phyloP scores from a whole-genome alignment of 2,888 invertebrate genomes.

The Hypolimnas misippus region DNA sequence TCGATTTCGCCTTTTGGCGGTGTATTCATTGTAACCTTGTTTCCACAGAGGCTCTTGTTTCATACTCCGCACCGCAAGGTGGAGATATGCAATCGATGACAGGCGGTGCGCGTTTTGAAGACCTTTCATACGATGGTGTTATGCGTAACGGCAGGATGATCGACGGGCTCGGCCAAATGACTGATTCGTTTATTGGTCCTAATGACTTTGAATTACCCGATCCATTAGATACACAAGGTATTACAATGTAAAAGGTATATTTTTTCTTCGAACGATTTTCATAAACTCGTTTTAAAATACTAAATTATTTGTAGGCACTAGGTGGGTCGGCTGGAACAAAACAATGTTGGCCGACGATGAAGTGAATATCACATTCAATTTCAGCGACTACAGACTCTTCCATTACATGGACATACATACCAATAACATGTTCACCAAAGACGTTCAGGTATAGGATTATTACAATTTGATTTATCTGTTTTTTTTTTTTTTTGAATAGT shows the following conservation, averaged over 20 bases:
- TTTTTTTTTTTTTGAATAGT: neutral
- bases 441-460: slow-evolving; percentile 87
- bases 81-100: slow-evolving; percentile 85
- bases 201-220: slow-evolving; percentile 86
- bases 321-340: slow-evolving; percentile 96
- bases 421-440: slow-evolving; percentile 91
- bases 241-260: slow-evolving; percentile 27
- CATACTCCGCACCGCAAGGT: slow-evolving; percentile 87
- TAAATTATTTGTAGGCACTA: slow-evolving; percentile 72
- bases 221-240: slow-evolving; percentile 84
- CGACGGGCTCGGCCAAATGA: slow-evolving; percentile 92
- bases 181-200: slow-evolving; percentile 89
- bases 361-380: slow-evolving; percentile 91
- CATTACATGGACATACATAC: slow-evolving; percentile 88
- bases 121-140: slow-evolving; percentile 91
- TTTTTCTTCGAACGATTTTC: slow-evolving; percentile 9
- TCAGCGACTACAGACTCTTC: slow-evolving; percentile 90
- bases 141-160: slow-evolving; percentile 80
- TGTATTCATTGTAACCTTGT: slow-evolving; percentile 54
- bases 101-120: slow-evolving; percentile 88
- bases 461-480: neutral
- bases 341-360: slow-evolving; percentile 84
- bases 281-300: neutral
- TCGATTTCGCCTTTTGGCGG: slow-evolving; percentile 50
- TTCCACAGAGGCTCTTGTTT: slow-evolving; percentile 86